Evolutionary conservation across 2,113 vertebrate genomes (phyloP).

Genomic region (Cariama cristata): DNA sequence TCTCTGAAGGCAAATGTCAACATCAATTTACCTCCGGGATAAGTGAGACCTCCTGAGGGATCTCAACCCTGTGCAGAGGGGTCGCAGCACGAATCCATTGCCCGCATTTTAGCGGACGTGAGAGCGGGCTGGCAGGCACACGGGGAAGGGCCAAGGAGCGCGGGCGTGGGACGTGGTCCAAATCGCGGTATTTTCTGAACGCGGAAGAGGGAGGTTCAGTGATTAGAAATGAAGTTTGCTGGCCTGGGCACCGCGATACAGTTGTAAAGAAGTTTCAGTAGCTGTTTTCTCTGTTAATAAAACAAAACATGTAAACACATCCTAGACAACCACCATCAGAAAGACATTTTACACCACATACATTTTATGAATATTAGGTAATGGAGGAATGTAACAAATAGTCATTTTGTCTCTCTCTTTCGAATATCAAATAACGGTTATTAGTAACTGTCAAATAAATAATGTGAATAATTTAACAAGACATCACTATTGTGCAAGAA

Average conservation of each 20-base stretch:
- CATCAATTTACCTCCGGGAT: slow-evolving; percentile 32
- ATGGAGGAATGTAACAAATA: slow-evolving; percentile 48
- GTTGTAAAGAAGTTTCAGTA: background rate
- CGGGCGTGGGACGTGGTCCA: background rate
- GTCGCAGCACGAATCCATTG: background rate
- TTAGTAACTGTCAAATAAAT: slow-evolving; percentile 64
- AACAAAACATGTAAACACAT: background rate
- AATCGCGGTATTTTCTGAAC: background rate
- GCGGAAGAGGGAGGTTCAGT: background rate
- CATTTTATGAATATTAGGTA: slow-evolving; percentile 47
- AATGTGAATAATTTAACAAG: slow-evolving; percentile 62
- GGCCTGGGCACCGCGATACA: background rate
- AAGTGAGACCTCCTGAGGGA: slow-evolving; percentile 32
- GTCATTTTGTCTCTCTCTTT: slow-evolving; percentile 32
- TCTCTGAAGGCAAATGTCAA: slow-evolving; percentile 49
- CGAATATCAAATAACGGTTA: slow-evolving; percentile 47
- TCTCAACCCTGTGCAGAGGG: background rate
- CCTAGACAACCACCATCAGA: background rate
- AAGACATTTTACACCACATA: slow-evolving; percentile 25
- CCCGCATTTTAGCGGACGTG: background rate
- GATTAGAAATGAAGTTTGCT: background rate
- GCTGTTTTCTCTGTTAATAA: background rate
- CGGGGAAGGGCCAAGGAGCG: background rate
- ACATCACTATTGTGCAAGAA: slow-evolving; percentile 37
- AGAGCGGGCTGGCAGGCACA: background rate